Conservation (phyloP, 2,888 invertebrate species). For the Eledone cirrhosa region DNA sequence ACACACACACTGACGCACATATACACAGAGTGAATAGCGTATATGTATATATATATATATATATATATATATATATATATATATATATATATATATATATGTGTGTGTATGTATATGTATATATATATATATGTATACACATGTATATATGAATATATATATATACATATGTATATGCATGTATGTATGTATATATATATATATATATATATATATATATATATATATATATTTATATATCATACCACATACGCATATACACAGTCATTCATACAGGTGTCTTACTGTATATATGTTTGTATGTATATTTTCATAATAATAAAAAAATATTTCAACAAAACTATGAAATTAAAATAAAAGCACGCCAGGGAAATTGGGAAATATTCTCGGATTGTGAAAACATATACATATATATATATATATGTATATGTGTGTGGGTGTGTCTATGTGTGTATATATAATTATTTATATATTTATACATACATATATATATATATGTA, state of each 20-base stretch:
- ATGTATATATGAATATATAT: neutral
- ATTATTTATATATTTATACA: neutral
- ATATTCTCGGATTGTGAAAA: neutral
- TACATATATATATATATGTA: neutral
- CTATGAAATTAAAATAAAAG: no score
- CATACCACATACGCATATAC: neutral
- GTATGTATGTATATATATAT: neutral
- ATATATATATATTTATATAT: neutral
- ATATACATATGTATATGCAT: neutral
- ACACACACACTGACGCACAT: neutral
- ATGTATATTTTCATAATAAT: neutral
- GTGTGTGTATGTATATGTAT: neutral
- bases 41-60: no score
- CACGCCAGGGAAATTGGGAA: no score
- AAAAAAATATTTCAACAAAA: no score
- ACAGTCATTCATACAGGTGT: neutral
- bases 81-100: neutral
- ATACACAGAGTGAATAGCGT: neutral
- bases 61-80: no score
- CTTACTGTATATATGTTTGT: neutral
- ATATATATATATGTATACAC: neutral
- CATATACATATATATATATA: neutral
- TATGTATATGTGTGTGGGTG: neutral
- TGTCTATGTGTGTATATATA: neutral
- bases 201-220: neutral